phyloP scores from a whole-genome alignment of 1,140 invertebrate species.

The Zaprionus ghesquierei region DNA sequence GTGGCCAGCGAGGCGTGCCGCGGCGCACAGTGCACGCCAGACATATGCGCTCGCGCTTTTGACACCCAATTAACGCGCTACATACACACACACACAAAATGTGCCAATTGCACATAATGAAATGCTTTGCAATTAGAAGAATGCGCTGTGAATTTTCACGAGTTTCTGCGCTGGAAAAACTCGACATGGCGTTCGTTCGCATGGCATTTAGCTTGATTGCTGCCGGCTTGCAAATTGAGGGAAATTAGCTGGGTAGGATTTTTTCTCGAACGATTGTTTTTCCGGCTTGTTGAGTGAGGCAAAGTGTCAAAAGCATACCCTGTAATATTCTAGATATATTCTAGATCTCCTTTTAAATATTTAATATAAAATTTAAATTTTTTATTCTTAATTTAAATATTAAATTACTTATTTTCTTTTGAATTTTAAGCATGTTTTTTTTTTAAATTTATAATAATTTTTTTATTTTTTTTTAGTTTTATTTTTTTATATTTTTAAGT shows the following conservation, averaged over 20 bases:
- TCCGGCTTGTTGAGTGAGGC: not conserved
- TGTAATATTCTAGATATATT: not conserved
- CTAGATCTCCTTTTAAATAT: too few species aligned
- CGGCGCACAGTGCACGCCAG: conserved; percentile 26
- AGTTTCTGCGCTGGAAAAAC: conserved; percentile 5
- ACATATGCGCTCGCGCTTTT: conserved; percentile 38
- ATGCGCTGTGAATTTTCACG: conserved; percentile 26
- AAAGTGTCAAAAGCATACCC: not conserved
- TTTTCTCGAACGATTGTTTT: not conserved
- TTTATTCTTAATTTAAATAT: too few species aligned
- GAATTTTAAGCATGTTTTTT: too few species aligned
- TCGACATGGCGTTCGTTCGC: not conserved
- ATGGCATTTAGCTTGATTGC: not conserved
- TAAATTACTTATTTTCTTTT: too few species aligned
- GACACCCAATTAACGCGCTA: conserved; percentile 61
- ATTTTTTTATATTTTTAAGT: too few species aligned
- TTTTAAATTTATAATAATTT: too few species aligned
- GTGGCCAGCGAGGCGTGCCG: conserved; percentile 45
- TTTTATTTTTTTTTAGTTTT: too few species aligned
- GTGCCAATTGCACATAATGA: conserved; percentile 35
- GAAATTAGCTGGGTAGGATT: not conserved
- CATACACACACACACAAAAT: too few species aligned
- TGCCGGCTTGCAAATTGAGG: not conserved
- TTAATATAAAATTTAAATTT: too few species aligned
- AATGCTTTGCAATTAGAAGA: conserved; percentile 18